These are phyloP conservation scores for Cynaeus angustus DNA, from an alignment of 2,888 invertebrate genomes.

Conservation along the genomic window DNA sequence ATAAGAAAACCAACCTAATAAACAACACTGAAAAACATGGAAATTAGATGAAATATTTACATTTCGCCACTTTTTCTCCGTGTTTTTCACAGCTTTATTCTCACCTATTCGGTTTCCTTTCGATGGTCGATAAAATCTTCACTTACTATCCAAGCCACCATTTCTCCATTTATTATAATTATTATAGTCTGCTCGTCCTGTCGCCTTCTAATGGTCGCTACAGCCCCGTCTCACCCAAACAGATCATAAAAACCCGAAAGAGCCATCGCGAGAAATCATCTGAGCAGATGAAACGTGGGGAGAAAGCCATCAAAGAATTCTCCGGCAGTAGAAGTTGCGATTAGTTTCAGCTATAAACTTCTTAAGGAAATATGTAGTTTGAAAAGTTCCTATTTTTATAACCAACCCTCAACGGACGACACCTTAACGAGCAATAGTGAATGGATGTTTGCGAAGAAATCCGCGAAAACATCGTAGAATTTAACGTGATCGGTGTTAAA, in stretches of 20 bases:
- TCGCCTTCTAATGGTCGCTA: conserved; percentile 12
- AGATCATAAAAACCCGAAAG: conserved; percentile 35
- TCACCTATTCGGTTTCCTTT: no score
- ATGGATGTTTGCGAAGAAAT: conserved; percentile 11
- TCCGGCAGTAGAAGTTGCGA: conserved; percentile 52
- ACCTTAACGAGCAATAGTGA: conserved; percentile 32
- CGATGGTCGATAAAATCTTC: no score
- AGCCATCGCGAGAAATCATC: conserved; percentile 50
- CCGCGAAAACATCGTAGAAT: conserved; percentile 21
- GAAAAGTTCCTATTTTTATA: conserved; percentile 53
- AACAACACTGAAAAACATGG: no score
- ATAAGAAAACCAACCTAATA: no score
- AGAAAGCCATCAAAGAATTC: conserved; percentile 54
- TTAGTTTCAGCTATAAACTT: conserved; percentile 54
- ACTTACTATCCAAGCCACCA: background rate
- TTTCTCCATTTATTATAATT: conserved; percentile 12
- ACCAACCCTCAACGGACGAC: conserved; percentile 21
- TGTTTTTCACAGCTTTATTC: no score
- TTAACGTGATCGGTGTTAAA: background rate
- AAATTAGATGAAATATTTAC: no score
- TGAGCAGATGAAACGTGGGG: conserved; percentile 42
- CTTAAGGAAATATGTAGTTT: conserved; percentile 52
- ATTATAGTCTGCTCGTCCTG: background rate
- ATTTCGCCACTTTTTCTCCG: no score
- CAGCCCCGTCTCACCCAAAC: conserved; percentile 12